Conservation (phyloP, 1,140 invertebrate genomes). For the Sminthurides bifidus region DNA sequence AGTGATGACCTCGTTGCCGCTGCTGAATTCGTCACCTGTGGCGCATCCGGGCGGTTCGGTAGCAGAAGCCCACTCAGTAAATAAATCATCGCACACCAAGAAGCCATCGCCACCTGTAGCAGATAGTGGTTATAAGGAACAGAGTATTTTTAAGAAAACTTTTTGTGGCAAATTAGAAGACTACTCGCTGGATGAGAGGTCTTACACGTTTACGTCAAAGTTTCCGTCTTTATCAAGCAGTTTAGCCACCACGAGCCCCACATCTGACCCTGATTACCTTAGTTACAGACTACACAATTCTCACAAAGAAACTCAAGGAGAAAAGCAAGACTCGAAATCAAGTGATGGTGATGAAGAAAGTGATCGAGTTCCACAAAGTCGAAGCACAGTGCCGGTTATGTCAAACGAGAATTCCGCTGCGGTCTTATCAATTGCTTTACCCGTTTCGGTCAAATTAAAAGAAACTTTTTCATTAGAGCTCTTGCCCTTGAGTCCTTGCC, state of each 20-base stretch:
- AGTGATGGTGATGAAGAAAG: not conserved
- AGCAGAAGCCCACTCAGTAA: not conserved
- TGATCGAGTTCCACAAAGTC: not conserved
- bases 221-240: not conserved
- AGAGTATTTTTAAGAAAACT: slow-evolving; percentile 1
- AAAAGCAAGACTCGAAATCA: no score
- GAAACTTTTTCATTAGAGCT: slow-evolving; percentile 25
- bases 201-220: slow-evolving; percentile 18
- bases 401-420: slow-evolving; percentile 4
- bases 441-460: slow-evolving; percentile 14
- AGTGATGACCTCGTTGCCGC: not conserved
- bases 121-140: not conserved
- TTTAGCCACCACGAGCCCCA: not conserved
- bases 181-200: slow-evolving; percentile 22
- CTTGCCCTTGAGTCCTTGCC: slow-evolving; percentile 23
- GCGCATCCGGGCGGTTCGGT: not conserved
- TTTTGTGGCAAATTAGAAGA: slow-evolving; percentile 31
- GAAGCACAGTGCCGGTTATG: no score
- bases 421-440: slow-evolving; percentile 13
- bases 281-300: no score
- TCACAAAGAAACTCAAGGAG: no score
- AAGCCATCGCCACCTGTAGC: not conserved
- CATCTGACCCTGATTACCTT: not conserved
- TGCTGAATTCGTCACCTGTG: not conserved
- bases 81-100: no score